Base-by-base conservation (phyloP, 2,797 vertebrate genomes). In the Etheostoma nigrum region DNA sequence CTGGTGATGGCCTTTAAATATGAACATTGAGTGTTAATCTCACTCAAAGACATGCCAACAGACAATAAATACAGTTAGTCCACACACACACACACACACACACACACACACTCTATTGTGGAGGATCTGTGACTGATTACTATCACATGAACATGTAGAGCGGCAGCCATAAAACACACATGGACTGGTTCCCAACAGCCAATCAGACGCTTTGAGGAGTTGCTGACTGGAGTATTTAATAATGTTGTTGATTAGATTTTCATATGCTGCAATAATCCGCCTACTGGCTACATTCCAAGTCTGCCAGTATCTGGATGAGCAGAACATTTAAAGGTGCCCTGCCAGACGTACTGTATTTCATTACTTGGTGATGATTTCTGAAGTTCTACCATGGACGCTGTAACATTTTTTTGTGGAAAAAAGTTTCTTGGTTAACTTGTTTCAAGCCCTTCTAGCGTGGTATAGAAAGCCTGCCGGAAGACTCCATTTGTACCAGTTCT, bases 141-240 rank as follows among this genome's bases (percentile, higher is more conserved):
- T 1, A 21, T 78, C 72, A 76, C 81, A 71, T 74, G 78, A 68
- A 78, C 55, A 36, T 9, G 59, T 1, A 54, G 64, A 25, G 55
- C 47, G 3, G 44, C 62, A 4, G 66, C 63, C 51, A 60, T 40
- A 2, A 73, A 69, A 69, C 72, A 64, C 69, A 59, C 45, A n/a
- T 14, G 40, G 61, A 54, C 21, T 1, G 0, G 2, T 7, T 62
- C 23, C 0, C 67, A 6, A 18, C 71, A 47, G 71, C 74, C 77
- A 53, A 69, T 80, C 44, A 11, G 51, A 30, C 0, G 23, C 77
- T 66, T 42, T 18, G 53, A 76, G 40, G 40, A 74, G 75, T 2
- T 33, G 71, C 86, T 76, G 71, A 76, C 52, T 62, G 1, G 27
- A 69, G 77, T 2, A 55, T 45, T 30, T 1, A 68, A 72, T 45